A percentile compares a stretch with the other conserved stretches of the same genome.
These are phyloP conservation scores for Drosophila quadrilineata DNA, from an alignment of 1,140 invertebrate species.

Conservation along the genomic window DNA sequence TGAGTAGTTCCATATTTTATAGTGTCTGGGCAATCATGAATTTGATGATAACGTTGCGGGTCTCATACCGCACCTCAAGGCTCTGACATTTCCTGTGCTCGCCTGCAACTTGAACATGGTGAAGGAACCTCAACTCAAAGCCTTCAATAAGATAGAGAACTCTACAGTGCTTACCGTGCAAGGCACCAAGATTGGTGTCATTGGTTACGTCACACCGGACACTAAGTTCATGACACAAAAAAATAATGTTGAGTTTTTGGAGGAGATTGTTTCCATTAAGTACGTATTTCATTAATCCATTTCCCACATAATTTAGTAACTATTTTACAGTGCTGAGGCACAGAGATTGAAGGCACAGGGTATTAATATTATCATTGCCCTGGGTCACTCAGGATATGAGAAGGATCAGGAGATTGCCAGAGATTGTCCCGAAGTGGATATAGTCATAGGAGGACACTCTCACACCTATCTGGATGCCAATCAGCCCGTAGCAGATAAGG, in stretches of 20 bases:
- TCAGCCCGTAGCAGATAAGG: constrained; percentile 83
- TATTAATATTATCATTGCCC: constrained; percentile 92
- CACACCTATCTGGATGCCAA: constrained; percentile 93
- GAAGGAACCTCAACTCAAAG: constrained; percentile 84
- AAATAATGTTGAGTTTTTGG: constrained; percentile 86
- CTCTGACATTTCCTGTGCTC: constrained; percentile 88
- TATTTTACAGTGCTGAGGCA: constrained; percentile 84
- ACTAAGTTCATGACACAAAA: constrained; percentile 86
- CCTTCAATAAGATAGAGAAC: constrained; percentile 82
- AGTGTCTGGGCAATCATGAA: constrained; percentile 97
- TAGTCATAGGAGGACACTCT: constrained; percentile 94
- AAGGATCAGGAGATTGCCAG: constrained; percentile 90
- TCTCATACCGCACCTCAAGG: constrained; percentile 89
- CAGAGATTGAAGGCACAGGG: constrained; percentile 85
- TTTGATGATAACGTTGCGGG: constrained; percentile 92
- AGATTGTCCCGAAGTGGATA: constrained; percentile 90
- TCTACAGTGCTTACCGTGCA: constrained; percentile 86
- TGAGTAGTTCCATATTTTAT: constrained; percentile 66
- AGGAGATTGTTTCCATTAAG: constrained; percentile 88
- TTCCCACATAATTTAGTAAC: neutral
- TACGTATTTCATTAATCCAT: neutral
- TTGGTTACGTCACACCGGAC: constrained; percentile 94
- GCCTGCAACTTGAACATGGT: constrained; percentile 89
- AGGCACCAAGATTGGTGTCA: constrained; percentile 88
- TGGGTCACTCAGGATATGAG: constrained; percentile 93